phyloP scores from a whole-genome alignment of 2,797 vertebrate genomes.

The Rhadinocentrus ornatus region DNA sequence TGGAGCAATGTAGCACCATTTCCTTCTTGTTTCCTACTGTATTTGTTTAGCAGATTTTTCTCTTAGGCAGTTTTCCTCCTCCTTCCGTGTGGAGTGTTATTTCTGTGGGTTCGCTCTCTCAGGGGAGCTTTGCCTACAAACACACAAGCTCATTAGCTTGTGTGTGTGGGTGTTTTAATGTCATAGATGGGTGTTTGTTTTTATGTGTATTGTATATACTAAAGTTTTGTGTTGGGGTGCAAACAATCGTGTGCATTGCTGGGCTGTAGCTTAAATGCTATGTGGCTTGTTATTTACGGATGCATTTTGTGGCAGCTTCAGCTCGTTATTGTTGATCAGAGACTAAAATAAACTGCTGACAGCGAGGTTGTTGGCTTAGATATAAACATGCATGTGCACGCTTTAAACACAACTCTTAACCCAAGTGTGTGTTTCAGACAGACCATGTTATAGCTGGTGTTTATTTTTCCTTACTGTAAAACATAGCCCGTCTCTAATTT shows the following conservation, averaged over 20 bases:
- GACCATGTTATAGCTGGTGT: constrained; percentile 3
- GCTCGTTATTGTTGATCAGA: constrained; percentile 64
- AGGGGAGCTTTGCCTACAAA: constrained; percentile 63
- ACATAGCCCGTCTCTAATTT: constrained; percentile 29
- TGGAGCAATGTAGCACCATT: constrained; percentile 41
- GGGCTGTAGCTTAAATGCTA: constrained; percentile 23
- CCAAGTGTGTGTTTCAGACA: constrained; percentile 9
- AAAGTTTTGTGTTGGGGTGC: constrained; percentile 24
- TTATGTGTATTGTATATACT: constrained; percentile 29
- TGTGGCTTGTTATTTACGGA: constrained; percentile 14
- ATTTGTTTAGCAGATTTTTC: constrained; percentile 69
- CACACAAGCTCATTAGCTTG: constrained; percentile 70
- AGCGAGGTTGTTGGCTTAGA: constrained; percentile 11
- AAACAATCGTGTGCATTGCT: constrained; percentile 21
- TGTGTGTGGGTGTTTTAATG: constrained; percentile 55
- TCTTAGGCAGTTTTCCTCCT: constrained; percentile 51
- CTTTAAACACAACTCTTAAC: constrained; percentile 18
- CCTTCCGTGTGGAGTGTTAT: constrained; percentile 51
- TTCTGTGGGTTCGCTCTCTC: constrained; percentile 68
- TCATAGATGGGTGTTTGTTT: constrained; percentile 51
- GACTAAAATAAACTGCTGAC: constrained; percentile 45
- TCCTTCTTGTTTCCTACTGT: constrained; percentile 61
- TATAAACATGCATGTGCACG: constrained; percentile 13
- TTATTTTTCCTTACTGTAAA: constrained; percentile 12
- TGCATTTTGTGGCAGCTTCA: constrained; percentile 45